phyloP scores from a whole-genome alignment of 2,888 invertebrate genomes.

The Carabus problematicus region DNA sequence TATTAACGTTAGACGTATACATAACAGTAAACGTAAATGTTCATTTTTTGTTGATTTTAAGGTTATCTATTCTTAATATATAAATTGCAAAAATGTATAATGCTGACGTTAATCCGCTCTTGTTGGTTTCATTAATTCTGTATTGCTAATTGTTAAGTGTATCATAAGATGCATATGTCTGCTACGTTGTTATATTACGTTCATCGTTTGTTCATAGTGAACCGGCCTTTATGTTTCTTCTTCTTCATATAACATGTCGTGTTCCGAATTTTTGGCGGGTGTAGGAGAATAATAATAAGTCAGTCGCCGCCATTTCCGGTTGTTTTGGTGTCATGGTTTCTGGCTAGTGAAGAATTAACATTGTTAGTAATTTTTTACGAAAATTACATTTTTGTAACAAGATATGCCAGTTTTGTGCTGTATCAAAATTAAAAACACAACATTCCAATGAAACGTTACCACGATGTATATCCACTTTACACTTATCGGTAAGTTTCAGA shows the following conservation, averaged over 20 bases:
- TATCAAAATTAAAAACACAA: slow-evolving; percentile 20
- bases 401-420: slow-evolving; percentile 32
- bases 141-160: slow-evolving; percentile 20
- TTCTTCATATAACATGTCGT: slow-evolving; percentile 7
- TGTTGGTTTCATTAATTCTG: slow-evolving; percentile 18
- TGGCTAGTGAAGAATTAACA: slow-evolving; percentile 11
- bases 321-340: slow-evolving; percentile 42
- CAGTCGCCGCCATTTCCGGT: slow-evolving; percentile 36
- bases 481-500: slow-evolving; percentile 37
- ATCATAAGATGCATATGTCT: slow-evolving; percentile 38
- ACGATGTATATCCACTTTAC: slow-evolving; percentile 37
- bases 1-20: not conserved
- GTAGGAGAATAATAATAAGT: slow-evolving; percentile 21
- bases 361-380: slow-evolving; percentile 9
- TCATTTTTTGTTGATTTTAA: not conserved
- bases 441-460: slow-evolving; percentile 43
- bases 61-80: slow-evolving; percentile 3
- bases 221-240: slow-evolving; percentile 22
- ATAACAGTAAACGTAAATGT: not conserved
- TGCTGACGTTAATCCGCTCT: not conserved
- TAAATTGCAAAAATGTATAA: not conserved
- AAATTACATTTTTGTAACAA: slow-evolving; percentile 9
- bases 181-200: slow-evolving; percentile 20
- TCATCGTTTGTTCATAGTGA: slow-evolving; percentile 26
- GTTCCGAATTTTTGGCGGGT: slow-evolving; percentile 17